These are phyloP conservation scores for Myotis brandtii DNA, from an alignment of 2,113 vertebrate species.

Conservation along the genomic window DNA sequence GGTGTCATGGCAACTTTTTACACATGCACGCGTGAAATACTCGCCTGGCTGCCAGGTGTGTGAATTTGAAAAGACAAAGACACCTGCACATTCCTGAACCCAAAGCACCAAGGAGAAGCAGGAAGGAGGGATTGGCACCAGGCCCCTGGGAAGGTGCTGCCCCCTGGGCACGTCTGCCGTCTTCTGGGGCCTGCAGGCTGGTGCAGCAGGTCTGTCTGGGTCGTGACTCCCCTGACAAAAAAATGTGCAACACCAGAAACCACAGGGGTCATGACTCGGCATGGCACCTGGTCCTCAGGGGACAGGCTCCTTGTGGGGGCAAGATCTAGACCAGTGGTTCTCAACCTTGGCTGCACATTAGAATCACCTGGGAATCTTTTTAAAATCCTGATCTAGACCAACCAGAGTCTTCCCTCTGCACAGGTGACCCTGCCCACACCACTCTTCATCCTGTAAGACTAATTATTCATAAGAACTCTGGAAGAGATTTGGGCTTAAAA, in stretches of 20 bases:
- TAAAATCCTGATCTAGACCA: background rate
- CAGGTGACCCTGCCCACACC: background rate
- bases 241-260: background rate
- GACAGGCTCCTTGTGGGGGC: too few relatives aligned
- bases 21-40: background rate
- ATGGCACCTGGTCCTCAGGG: background rate
- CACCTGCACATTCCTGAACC: background rate
- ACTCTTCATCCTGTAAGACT: background rate
- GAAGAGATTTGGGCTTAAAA: background rate
- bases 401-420: background rate
- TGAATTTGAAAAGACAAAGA: background rate
- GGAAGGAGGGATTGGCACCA: fast-evolving
- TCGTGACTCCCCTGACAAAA: background rate
- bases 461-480: background rate
- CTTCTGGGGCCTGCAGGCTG: background rate
- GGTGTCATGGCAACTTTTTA: background rate
- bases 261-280: background rate
- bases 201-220: background rate
- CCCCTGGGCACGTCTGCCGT: fast-evolving
- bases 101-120: background rate
- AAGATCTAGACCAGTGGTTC: background rate
- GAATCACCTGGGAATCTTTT: too few relatives aligned
- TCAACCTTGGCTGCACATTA: too few relatives aligned
- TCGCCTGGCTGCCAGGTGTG: background rate
- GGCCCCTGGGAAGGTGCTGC: background rate